Base-by-base conservation (phyloP, 2,797 vertebrate species). In the Percopsis omiscomaycus region DNA sequence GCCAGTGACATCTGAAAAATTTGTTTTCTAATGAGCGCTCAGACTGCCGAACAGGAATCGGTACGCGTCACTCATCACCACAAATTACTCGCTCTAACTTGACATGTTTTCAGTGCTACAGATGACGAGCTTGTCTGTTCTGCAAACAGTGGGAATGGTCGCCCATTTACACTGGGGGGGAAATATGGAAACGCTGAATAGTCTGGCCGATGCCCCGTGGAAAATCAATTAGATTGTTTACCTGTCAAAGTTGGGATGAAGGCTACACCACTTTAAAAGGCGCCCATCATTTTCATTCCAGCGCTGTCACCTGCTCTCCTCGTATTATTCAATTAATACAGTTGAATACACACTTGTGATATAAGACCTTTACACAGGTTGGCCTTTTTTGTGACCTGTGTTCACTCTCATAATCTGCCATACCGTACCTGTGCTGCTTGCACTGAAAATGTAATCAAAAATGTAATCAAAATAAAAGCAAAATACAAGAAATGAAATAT, bases 221-320 rank as follows among this genome's bases (percentile, higher is more conserved):
- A 89, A 91, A 88, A 92, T 92, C 91, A 92, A 92, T 92, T 93
- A 92, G 89, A 89, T 82, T 90, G 89, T 92, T 93, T 93, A 91
- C 88, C 85, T 92, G 90, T 91, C 89, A 87, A 81, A 85, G 88
- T 89, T 89, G 86, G 84, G 85, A 90, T 69, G 73, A 85, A 78
- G 84, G 87, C 81, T 78, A 15, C 44, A 79, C 73, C 81, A 77
- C 82, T 73, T 75, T 80, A 80, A 80, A 69, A 28, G 75, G 72
- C 68, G 74, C 85, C 89, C 88, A 81, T 91, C 81, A 86, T 88
- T 85, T 86, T 80, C 82, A 78, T 86, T 88, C 80, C 79, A 59
- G 51, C 70, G 50, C 81, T 87, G 88, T 92, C 86, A 86, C 82
- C 75, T 68, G 75, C 80, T 82, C 84, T 77, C 80, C 67, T 73